Base-by-base conservation (phyloP, 1,140 invertebrate species). In the Platyscapa corneri region DNA sequence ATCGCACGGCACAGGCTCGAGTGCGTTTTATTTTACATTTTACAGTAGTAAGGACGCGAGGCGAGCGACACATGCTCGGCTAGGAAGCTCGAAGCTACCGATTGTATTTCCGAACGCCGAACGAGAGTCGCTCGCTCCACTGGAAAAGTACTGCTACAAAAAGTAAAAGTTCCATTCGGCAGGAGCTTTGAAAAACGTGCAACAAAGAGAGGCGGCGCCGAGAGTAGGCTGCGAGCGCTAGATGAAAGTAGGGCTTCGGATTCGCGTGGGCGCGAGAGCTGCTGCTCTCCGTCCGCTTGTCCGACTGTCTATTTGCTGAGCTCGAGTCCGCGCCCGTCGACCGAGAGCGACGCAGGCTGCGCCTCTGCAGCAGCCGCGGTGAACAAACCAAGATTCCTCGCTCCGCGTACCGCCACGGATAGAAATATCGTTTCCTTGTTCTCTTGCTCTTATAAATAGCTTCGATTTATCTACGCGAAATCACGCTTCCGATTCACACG, bases 181-280 rank as follows among this genome's bases (percentile, higher is more conserved):
- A 14, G 10, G 20, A 16, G 42, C 23, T 8, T 10, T 20, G 18
- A 30, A 49, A 70, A 84, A 83, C 79, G 80, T 83, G 83, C 18
- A 18, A 10, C 8, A 53, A 53, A 53, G 16, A 53, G 49, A 53
- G 7, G 18, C 49, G 18, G 49, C 8, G 7, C 49, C 65, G 86
- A 87, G 83, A 82, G 46, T 32, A 82, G 56, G 74, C 20, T 23
- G 42, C 30, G 46, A 76, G 46, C n/a, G 42, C 23, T 79, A 79
- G 86, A 87, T 83, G 79, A 87, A 88, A 90, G 88, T 89, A 88
- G 88, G 88, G 86, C 87, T 88, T 83, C 49, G 81, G 83, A 85
- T 85, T 70, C 81, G 86, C 88, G 87, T 89, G 79, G 87, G 87
- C 85, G 89, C 82, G 87, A 87, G 87, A 86, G 86, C 86, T 18